A percentile compares a stretch with the other conserved stretches of the same genome.
Evolutionary conservation across 2,797 vertebrate species (phyloP).

Genomic region (Intellagama lesueurii): DNA sequence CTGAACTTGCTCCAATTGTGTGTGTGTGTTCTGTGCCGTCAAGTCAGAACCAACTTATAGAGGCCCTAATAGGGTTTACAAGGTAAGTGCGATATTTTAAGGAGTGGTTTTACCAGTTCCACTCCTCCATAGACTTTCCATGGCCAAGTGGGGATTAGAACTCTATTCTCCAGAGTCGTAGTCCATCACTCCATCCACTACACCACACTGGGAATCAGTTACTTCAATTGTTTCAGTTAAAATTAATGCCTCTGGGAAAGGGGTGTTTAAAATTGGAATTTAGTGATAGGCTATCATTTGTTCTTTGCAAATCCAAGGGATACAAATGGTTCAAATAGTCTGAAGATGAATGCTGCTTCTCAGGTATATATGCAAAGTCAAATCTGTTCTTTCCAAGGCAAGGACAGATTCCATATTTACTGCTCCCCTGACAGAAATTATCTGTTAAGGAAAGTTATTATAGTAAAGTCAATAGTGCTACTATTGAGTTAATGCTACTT

Average conservation of each 20-base stretch:
- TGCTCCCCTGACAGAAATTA: slow-evolving; percentile 5
- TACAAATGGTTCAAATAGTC: slow-evolving; percentile 34
- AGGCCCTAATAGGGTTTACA: too few relatives aligned
- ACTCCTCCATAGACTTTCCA: too few relatives aligned
- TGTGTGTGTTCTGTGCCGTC: too few relatives aligned
- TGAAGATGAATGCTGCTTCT: not conserved
- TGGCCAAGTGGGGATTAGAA: too few relatives aligned
- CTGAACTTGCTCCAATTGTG: too few relatives aligned
- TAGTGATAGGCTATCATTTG: not conserved
- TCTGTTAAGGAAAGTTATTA: slow-evolving; percentile 19
- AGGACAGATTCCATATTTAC: not conserved
- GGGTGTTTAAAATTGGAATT: not conserved
- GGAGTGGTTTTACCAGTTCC: too few relatives aligned
- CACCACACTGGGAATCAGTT: too few relatives aligned
- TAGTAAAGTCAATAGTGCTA: slow-evolving; percentile 46
- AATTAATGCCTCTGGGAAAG: not conserved
- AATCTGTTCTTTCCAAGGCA: not conserved
- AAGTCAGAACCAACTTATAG: too few relatives aligned
- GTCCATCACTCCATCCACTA: too few relatives aligned
- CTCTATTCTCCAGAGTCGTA: too few relatives aligned
- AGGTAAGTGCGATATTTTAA: too few relatives aligned
- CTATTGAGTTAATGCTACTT: slow-evolving; percentile 42
- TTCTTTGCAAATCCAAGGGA: too few relatives aligned
- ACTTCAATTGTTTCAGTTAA: not conserved
- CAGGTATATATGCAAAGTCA: slow-evolving; percentile 4